A percentile compares a stretch with the other conserved stretches of the same genome.
These are phyloP conservation scores for Thumatha senex DNA, from an alignment of 2,888 invertebrate species.

Conservation along the genomic window DNA sequence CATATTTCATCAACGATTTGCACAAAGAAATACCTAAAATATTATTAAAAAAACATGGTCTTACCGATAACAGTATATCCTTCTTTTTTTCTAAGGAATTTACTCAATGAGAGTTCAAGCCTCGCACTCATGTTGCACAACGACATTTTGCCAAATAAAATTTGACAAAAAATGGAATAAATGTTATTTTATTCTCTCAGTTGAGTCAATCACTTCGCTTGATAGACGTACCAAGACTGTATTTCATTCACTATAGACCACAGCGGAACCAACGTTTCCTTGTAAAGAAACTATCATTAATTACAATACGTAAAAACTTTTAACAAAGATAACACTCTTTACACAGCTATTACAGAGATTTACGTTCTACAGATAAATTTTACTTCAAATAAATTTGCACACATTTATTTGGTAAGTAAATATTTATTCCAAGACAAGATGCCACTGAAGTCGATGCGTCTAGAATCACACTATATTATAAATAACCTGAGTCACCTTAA, in stretches of 20 bases:
- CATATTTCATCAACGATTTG: no score
- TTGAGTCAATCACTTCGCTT: conserved; percentile 15
- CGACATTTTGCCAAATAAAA: conserved; percentile 32
- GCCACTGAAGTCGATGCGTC: background rate
- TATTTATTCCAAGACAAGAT: background rate
- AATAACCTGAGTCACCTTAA: no score
- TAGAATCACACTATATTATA: background rate
- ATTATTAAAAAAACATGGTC: background rate
- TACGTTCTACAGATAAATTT: conserved; percentile 24
- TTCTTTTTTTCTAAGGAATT: conserved; percentile 54
- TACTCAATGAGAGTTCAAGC: conserved; percentile 55
- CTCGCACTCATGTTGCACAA: conserved; percentile 39
- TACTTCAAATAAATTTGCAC: conserved; percentile 11
- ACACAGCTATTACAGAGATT: conserved; percentile 16
- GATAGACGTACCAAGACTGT: conserved; percentile 24
- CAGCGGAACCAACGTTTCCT: conserved; percentile 33
- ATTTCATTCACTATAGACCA: conserved; percentile 15
- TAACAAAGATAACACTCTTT: conserved; percentile 22
- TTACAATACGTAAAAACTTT: conserved; percentile 20
- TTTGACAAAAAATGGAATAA: background rate
- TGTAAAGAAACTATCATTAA: conserved; percentile 27
- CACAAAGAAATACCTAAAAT: no score
- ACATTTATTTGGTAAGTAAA: background rate
- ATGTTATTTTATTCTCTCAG: background rate
- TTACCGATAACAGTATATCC: conserved; percentile 69